Base-by-base conservation (phyloP, 1,140 invertebrate species). In the Chironomus striatipennis region DNA sequence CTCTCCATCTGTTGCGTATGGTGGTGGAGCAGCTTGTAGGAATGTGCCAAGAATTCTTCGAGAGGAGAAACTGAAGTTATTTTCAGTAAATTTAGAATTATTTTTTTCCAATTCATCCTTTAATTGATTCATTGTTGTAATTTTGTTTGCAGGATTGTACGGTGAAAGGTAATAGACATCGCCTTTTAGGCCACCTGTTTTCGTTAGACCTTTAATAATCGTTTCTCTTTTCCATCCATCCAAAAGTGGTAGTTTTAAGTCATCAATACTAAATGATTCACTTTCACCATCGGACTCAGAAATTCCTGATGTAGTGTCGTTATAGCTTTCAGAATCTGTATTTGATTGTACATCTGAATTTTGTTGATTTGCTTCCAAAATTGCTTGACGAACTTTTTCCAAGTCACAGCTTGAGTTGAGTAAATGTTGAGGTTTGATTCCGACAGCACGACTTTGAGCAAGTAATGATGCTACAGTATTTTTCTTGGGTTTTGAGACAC, bases 1-100 rank as follows among this genome's bases (percentile, higher is more conserved):
- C 75, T 89, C 87, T 42, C 83, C 83, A 76, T 86, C 85, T 73
- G 82, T 80, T 64, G 83, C 83, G 79, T 83, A 83, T 75, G 85
- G 83, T 74, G 87, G 85, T n/a, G 85, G 84, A 20, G 86, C 84
- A 0, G 87, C 85, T 79, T 95, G 93, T 17, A 95, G 84, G 80
- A 96, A 98, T 75, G 97, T 93, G 7, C 96, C 96, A 57, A 98
- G 87, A 73, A 96, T 87, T 0, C 91, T 87, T 75, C 93, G 90
- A 42, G 94, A 91, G 73, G 92, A 95, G 82, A 97, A 98, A 47
- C 91, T 96, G 82, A 98, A 98, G 83, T 97, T 93, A 21, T 95
- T 93, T 20, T 90, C 86, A 0, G 88, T 90, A 67, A 98, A 83
- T 76, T 94, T 92, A 7, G 87, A 87, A 75, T 89, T 90, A 81